Evolutionary conservation across 2,797 vertebrate species (phyloP).

Genomic region (Myoxocephalus aenaeus): DNA sequence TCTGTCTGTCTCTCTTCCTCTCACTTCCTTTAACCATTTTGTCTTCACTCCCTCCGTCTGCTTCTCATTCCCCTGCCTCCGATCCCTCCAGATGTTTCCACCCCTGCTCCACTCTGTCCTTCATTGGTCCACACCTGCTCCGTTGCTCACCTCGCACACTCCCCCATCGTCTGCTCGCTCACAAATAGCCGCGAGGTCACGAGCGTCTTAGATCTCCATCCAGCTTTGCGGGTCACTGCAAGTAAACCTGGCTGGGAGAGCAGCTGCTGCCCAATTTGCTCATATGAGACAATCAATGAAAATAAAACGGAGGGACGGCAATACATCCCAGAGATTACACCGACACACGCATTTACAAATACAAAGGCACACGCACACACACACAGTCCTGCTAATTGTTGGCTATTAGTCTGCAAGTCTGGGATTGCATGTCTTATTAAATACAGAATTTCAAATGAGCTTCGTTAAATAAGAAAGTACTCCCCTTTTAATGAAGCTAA

Average conservation of each 20-base stretch:
- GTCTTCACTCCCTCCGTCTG: conserved; percentile 15
- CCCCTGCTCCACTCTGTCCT: conserved; percentile 46
- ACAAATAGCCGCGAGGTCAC: conserved; percentile 57
- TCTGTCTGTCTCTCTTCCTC: conserved; percentile 10
- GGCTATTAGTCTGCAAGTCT: conserved; percentile 85
- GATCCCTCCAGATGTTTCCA: conserved; percentile 68
- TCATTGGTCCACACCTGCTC: conserved; percentile 61
- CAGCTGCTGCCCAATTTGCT: conserved; percentile 76
- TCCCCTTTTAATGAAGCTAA: conserved; percentile 88
- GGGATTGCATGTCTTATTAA: conserved; percentile 89
- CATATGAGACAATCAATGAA: conserved; percentile 71
- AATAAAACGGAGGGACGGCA: conserved; percentile 64
- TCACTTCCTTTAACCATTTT: conserved; percentile 33
- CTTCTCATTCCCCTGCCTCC: conserved; percentile 31
- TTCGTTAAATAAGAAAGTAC: conserved; percentile 87
- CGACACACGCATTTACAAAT: conserved; percentile 14
- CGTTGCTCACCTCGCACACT: conserved; percentile 46
- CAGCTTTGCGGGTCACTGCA: conserved; percentile 36
- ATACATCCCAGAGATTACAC: conserved; percentile 67
- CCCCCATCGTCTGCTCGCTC: conserved; percentile 25
- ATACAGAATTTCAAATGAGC: conserved; percentile 88
- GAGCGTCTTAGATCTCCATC: conserved; percentile 45
- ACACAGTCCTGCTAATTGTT: conserved; percentile 80
- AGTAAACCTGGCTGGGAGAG: conserved; percentile 59
- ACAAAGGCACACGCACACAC: conserved; percentile 31